Conservation (phyloP, 2,113 vertebrate species). For the Oreochromis aureus region DNA sequence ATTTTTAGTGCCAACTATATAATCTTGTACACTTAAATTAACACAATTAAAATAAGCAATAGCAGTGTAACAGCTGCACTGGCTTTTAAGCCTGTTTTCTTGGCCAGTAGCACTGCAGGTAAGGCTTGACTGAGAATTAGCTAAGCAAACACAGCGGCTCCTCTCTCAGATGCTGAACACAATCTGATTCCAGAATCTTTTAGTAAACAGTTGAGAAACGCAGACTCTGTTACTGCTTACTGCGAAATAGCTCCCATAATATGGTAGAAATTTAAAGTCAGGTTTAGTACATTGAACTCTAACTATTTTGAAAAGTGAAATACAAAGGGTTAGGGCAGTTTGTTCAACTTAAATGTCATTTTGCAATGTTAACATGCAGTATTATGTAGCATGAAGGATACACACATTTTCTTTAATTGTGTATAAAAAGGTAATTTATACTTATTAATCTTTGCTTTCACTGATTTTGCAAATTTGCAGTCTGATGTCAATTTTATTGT, state of each 20-base stretch:
- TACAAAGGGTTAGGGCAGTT: not conserved
- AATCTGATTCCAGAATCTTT: not conserved
- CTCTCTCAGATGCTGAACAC: not conserved
- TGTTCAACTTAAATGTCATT: not conserved
- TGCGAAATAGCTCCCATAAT: not conserved
- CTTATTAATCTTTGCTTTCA: not conserved
- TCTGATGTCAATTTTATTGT: not conserved
- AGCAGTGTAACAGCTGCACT: not conserved
- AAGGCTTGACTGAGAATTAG: not conserved
- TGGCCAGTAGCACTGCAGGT: not conserved
- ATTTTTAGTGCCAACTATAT: slow-evolving; percentile 21
- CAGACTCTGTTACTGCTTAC: not conserved
- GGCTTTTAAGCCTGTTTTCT: not conserved
- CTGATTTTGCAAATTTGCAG: not conserved
- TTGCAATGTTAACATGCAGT: not conserved
- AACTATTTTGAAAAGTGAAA: not conserved
- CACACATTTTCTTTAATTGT: not conserved
- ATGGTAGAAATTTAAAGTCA: slow-evolving; percentile 8
- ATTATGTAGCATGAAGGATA: not conserved
- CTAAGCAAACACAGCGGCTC: not conserved
- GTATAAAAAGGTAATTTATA: not conserved
- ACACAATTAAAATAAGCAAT: slow-evolving; percentile 4
- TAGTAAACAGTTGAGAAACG: not conserved
- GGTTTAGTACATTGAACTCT: not conserved
- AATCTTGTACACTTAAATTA: slow-evolving; percentile 16